Conservation (phyloP, 2,113 vertebrate species). For the Chiloscyllium plagiosum region DNA sequence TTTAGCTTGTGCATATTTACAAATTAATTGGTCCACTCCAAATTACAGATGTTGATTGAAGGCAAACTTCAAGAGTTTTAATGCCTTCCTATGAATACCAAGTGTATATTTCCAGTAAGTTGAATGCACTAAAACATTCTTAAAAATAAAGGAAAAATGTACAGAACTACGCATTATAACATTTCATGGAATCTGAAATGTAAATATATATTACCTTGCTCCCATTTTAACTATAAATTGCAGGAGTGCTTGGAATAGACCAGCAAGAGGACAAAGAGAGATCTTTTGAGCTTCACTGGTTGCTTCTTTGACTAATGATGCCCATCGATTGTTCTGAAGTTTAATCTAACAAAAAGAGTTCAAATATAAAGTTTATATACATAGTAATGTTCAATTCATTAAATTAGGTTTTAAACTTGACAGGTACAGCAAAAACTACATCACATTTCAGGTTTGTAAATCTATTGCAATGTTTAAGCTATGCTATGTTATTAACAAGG, state of each 20-base stretch:
- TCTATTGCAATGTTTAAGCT: not conserved
- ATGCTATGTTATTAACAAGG: not conserved
- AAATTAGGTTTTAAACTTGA: not conserved
- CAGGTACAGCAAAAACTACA: not conserved
- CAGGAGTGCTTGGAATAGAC: conserved; percentile 78
- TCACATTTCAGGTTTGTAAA: not conserved
- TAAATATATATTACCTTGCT: conserved; percentile 61
- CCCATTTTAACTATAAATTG: conserved; percentile 78
- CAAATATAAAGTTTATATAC: not conserved
- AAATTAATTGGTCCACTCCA: too few relatives aligned
- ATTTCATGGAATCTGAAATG: not conserved
- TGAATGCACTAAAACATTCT: too few relatives aligned
- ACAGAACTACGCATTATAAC: too few relatives aligned
- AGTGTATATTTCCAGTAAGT: too few relatives aligned
- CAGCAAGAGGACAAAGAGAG: conserved; percentile 66
- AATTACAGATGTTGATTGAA: too few relatives aligned
- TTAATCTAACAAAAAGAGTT: conserved; percentile 56
- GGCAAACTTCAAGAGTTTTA: too few relatives aligned
- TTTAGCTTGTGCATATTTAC: too few relatives aligned
- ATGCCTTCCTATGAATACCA: too few relatives aligned
- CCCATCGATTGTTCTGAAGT: conserved; percentile 69
- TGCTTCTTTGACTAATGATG: conserved; percentile 79
- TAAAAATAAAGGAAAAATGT: too few relatives aligned
- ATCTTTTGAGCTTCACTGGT: conserved; percentile 80
- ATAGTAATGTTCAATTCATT: not conserved